These are phyloP conservation scores for Stenurella melanura DNA, from an alignment of 2,888 invertebrate species.

Conservation along the genomic window DNA sequence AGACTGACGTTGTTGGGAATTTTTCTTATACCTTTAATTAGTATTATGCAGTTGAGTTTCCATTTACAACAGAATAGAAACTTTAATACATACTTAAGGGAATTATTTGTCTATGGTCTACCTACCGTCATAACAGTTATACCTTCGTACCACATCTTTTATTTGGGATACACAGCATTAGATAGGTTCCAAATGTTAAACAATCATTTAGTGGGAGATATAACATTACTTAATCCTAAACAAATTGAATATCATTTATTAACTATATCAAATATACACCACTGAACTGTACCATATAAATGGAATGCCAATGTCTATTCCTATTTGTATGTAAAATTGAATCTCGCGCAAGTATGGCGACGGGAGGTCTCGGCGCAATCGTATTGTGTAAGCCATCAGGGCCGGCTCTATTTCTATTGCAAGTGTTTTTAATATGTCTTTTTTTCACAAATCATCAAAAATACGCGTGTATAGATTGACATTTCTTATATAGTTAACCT, in stretches of 20 bases:
- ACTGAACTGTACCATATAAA: too few species aligned
- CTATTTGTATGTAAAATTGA: too few species aligned
- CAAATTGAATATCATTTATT: slow-evolving; percentile 7
- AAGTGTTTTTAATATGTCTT: too few species aligned
- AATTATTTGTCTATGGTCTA: not conserved
- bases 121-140: slow-evolving; percentile 3
- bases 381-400: too few species aligned
- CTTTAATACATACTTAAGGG: not conserved
- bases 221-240: not conserved
- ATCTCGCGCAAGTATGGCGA: too few species aligned
- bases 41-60: not conserved
- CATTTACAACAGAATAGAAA: not conserved
- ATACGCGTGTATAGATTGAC: too few species aligned
- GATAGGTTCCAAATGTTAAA: slow-evolving; percentile 13
- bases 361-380: too few species aligned
- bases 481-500: too few species aligned
- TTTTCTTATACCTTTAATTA: not conserved
- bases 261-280: slow-evolving; percentile 16
- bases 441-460: too few species aligned
- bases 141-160: slow-evolving; percentile 5
- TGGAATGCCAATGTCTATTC: too few species aligned
- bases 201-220: not conserved
- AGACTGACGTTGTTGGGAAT: not conserved
- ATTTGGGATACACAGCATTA: not conserved
- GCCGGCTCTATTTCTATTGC: too few species aligned